Evolutionary conservation across 2,797 vertebrate genomes (phyloP).

Genomic region (Phoeniculus purpureus): DNA sequence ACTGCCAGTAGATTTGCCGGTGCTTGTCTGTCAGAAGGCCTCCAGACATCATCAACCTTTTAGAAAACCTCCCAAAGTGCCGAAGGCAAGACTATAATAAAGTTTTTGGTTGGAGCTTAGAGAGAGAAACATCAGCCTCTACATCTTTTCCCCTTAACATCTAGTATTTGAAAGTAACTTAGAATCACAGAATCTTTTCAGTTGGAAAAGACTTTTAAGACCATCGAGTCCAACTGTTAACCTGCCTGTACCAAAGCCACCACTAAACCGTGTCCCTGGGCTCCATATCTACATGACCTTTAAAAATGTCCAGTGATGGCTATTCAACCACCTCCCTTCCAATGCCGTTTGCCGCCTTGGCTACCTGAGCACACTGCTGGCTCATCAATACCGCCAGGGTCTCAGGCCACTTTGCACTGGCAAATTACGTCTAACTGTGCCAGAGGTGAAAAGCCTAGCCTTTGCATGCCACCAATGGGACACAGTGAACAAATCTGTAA

Average conservation of each 20-base stretch:
- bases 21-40: not conserved
- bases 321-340: no score
- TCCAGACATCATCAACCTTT: not conserved
- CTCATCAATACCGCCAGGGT: no score
- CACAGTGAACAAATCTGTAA: not conserved
- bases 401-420: no score
- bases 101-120: not conserved
- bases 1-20: not conserved
- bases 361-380: no score
- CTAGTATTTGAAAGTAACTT: not conserved
- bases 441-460: not conserved
- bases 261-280: no score
- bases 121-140: not conserved
- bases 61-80: constrained; percentile 12
- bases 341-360: no score
- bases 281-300: no score
- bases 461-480: not conserved
- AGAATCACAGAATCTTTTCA: not conserved
- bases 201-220: no score
- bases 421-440: not conserved
- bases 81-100: not conserved
- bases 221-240: no score
- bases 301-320: no score
- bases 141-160: not conserved
- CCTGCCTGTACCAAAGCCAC: no score